Evolutionary conservation across 2,797 vertebrate species (phyloP).

Genomic region (Amblyopsis hoosieri): DNA sequence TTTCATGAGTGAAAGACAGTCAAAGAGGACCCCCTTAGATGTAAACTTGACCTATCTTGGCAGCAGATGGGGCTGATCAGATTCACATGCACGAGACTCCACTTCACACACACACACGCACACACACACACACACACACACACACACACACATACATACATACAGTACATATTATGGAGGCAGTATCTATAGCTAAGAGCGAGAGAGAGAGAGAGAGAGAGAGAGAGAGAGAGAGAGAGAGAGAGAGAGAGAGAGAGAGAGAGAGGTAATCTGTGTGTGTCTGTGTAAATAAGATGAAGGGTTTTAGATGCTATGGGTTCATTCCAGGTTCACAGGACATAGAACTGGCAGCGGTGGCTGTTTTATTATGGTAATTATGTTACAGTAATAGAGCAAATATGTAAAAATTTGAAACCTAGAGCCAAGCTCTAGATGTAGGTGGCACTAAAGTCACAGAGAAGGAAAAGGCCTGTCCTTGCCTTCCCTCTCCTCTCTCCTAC

Average conservation of each 20-base stretch:
- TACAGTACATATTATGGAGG: background rate
- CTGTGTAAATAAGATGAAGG: background rate
- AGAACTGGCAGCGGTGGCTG: constrained; percentile 6
- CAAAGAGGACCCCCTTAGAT: constrained; percentile 45
- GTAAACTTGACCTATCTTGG: constrained; percentile 64
- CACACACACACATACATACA: constrained; percentile 6
- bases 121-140: constrained; percentile 34
- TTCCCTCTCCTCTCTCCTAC: background rate
- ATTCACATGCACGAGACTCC: constrained; percentile 40
- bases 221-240: constrained; percentile 13
- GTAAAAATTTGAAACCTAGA: constrained; percentile 46
- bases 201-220: constrained; percentile 27
- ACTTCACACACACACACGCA: constrained; percentile 6
- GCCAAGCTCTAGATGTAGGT: constrained; percentile 26
- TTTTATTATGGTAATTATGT: constrained; percentile 51
- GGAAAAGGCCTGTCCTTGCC: constrained; percentile 11
- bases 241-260: background rate
- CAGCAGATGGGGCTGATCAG: constrained; percentile 69
- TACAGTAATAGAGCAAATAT: constrained; percentile 46
- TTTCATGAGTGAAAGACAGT: background rate
- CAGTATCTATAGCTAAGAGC: constrained; percentile 21
- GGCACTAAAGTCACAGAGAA: constrained; percentile 33
- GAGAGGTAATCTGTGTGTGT: constrained; percentile 1
- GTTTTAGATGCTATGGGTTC: constrained; percentile 36
- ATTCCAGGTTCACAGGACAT: constrained; percentile 29